Evolutionary conservation across 2,888 invertebrate genomes (phyloP).

Genomic region (Cinara cedri): DNA sequence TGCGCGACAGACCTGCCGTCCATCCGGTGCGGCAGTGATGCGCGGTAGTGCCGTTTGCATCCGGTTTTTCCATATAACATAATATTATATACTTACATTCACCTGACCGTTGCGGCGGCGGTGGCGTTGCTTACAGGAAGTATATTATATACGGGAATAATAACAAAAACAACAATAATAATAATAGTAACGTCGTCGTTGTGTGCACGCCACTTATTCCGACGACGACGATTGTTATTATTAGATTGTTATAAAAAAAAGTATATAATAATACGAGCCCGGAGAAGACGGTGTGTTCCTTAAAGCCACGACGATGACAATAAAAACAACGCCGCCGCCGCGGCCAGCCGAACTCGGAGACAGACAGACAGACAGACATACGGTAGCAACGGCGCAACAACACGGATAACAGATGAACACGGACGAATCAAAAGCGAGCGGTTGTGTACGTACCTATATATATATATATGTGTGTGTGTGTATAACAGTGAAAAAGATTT

Average conservation of each 20-base stretch:
- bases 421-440: slow-evolving; percentile 43
- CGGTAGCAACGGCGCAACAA: slow-evolving; percentile 6
- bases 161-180: slow-evolving; percentile 21
- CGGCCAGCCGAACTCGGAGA: too few relatives aligned
- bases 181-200: slow-evolving; percentile 5
- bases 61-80: slow-evolving; percentile 27
- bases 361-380: neutral
- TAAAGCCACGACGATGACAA: slow-evolving; percentile 30
- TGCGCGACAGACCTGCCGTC: slow-evolving; percentile 14
- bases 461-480: too few relatives aligned
- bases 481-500: slow-evolving; percentile 46
- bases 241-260: slow-evolving; percentile 41
- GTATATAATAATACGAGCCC: neutral
- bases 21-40: slow-evolving; percentile 45
- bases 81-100: slow-evolving; percentile 6
- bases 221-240: slow-evolving; percentile 37
- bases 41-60: slow-evolving; percentile 42
- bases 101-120: slow-evolving; percentile 40
- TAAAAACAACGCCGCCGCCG: slow-evolving; percentile 38
- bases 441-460: too few relatives aligned
- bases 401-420: slow-evolving; percentile 29
- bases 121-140: slow-evolving; percentile 41
- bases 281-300: slow-evolving; percentile 32
- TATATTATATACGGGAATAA: slow-evolving; percentile 19
- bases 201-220: slow-evolving; percentile 39